A percentile compares a stretch with the other conserved stretches of the same genome.
phyloP scores from a whole-genome alignment of 1,140 invertebrate genomes.

The Drosophila parvula region DNA sequence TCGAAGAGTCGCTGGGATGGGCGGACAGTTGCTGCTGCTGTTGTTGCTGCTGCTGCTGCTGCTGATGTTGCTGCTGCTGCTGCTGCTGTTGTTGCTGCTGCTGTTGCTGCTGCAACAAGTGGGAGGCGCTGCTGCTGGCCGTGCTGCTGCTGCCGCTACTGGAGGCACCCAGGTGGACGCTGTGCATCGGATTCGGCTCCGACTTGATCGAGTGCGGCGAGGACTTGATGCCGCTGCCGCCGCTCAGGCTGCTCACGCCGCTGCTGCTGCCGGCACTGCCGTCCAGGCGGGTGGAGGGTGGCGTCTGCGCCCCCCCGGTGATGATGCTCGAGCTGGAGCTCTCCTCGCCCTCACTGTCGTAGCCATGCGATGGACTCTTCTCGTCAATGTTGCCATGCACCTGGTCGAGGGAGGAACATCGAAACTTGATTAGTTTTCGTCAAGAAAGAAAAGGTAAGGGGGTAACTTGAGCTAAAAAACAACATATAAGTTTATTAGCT shows the following conservation, averaged over 20 bases:
- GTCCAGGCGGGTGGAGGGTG: slow-evolving; percentile 80
- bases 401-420: slow-evolving; percentile 38
- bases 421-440: slow-evolving; percentile 8
- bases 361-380: slow-evolving; percentile 85
- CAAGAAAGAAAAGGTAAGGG: neutral
- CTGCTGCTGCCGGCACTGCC: slow-evolving; percentile 78
- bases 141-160: slow-evolving; percentile 84
- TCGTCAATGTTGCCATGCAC: slow-evolving; percentile 85
- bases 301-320: slow-evolving; percentile 82
- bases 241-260: slow-evolving; percentile 84
- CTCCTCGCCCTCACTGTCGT: slow-evolving; percentile 87
- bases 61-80: slow-evolving; percentile 67
- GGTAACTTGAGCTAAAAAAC: neutral
- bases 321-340: slow-evolving; percentile 85
- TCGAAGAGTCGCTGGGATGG: slow-evolving; percentile 55
- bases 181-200: slow-evolving; percentile 77
- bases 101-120: slow-evolving; percentile 71
- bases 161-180: slow-evolving; percentile 76
- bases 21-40: slow-evolving; percentile 49
- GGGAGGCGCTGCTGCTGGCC: slow-evolving; percentile 70
- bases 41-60: slow-evolving; percentile 52
- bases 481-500: neutral
- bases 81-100: slow-evolving; percentile 58
- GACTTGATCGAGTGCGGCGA: slow-evolving; percentile 82
- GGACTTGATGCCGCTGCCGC: slow-evolving; percentile 81